Base-by-base conservation (phyloP, 2,888 invertebrate species). In the Heterodera filipjevi region DNA sequence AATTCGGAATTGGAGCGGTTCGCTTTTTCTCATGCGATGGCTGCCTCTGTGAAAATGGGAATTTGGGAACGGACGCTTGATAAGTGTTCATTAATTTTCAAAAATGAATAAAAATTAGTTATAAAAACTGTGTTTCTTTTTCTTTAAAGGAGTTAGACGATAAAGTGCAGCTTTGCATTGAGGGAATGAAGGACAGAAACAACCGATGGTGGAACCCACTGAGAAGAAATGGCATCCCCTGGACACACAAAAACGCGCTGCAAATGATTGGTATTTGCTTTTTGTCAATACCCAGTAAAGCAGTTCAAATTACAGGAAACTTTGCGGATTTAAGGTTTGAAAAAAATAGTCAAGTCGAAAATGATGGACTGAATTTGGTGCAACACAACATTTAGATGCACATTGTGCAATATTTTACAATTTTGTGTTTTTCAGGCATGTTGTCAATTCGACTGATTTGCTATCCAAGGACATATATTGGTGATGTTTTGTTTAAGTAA, bases 401-500 rank as follows among this genome's bases (percentile, higher is more conserved):
- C n/a, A n/a, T n/a, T n/a, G n/a, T n/a, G n/a, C n/a, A n/a, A n/a
- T n/a, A n/a, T n/a, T n/a, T n/a, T 19, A n/a, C 71, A 35, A 16
- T 49, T 12, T 49, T 49, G 14, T 49, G 49, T 49, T 0, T 49
- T 49, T 49, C 16, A 77, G 79, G 2, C 79, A 79, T 64, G 66
- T 77, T 10, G 72, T 79, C 14, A 77, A 79, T 35, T 78, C 72
- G 16, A 78, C 79, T 12, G 96, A 97, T 90, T 91, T 97, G 68
- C 91, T 97, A 83, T 95, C 95, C 0, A 96, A 97, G 0, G 98
- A 98, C 91, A 96, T 96, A 91, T 98, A 98, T 90, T 98, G 98
- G 98, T 75, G 30, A 19, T 75, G 12, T 59, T 49, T 66, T 27
- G 8, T 74, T n/a, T n/a, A n/a, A n/a, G n/a, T n/a, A n/a, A n/a